phyloP scores from a whole-genome alignment of 2,888 invertebrate species.

The Acanthosepion esculentum region DNA sequence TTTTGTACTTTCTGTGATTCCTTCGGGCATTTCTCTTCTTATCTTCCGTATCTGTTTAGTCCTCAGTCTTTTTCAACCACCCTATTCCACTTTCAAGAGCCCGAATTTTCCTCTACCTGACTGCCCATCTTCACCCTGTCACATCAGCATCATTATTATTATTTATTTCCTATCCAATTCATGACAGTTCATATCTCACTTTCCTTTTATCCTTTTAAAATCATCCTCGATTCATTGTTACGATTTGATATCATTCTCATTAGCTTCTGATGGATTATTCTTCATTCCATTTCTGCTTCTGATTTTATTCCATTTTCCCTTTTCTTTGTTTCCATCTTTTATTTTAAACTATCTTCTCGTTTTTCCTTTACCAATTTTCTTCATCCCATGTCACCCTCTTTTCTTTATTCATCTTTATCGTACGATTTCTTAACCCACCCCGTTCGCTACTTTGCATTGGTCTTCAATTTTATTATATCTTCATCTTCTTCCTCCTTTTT shows the following conservation, averaged over 20 bases:
- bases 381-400: background rate
- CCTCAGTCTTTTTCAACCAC: background rate
- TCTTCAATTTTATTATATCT: background rate
- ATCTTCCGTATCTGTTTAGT: slow-evolving; percentile 18
- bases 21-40: background rate
- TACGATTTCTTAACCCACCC: background rate
- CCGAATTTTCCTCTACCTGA: background rate
- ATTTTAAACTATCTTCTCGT: background rate
- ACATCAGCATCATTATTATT: background rate
- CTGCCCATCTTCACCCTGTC: slow-evolving; percentile 33
- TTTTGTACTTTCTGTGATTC: background rate
- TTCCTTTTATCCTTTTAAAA: too few species aligned
- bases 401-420: background rate
- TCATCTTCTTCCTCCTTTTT: background rate
- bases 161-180: background rate
- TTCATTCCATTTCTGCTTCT: background rate
- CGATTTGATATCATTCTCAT: background rate
- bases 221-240: background rate
- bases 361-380: background rate
- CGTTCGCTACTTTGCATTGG: background rate
- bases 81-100: background rate
- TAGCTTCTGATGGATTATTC: background rate
- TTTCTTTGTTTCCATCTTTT: background rate
- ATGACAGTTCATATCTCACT: background rate
- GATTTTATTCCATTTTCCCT: background rate